Evolutionary conservation across 92 coral and sea anemone species (phyloP), one percentile per base, ranked within the genome.

Genomic region (Epizoanthus ramosus): DNA sequence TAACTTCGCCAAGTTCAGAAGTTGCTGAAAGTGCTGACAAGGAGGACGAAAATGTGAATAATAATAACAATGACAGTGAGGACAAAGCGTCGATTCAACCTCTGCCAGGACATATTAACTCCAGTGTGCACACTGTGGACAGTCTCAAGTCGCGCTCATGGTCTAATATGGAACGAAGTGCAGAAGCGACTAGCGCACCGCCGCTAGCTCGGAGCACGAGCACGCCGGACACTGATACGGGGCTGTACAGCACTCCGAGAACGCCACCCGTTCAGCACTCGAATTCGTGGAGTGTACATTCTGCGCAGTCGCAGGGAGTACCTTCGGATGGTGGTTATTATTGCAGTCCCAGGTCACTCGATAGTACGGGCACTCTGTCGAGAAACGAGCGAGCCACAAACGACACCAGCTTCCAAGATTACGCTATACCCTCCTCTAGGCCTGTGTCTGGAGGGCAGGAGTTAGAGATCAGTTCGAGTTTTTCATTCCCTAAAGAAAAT

Each of bases 81-180:
- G 35, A 61, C 72, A 18, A 74, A 60, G 4, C 52, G 74, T 65
- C 61, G 25, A 21, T 59, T 54, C 50, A 79, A 80, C 75, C 89
- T 63, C 35, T 77, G 31, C 63, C 82, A 8, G 82, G 43, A 13
- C 71, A 77, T 57, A 43, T 77, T 15, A 77, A 77, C 39, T 85
- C 89, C 33, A 75, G 83, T 64, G 74, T 85, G 52, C 79, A 81
- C 25, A 68, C 79, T 3, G 73, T 83, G 35, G 92, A 76, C 35
- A 67, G 56, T 16, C 74, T 77, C 17, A 77, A 77, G 33, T 77
- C 82, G 16, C 71, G 60, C 28, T 77, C 82, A 0, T 77, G 71
- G 82, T 77, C 82, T 22, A 77, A 61, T 43, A 77, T 77, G 82
- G 82, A 61, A 39, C 18, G 82, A 43, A 61, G 82, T 22, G 82